Base-by-base conservation (phyloP, 2,797 vertebrate species). In the Helostoma temminkii region DNA sequence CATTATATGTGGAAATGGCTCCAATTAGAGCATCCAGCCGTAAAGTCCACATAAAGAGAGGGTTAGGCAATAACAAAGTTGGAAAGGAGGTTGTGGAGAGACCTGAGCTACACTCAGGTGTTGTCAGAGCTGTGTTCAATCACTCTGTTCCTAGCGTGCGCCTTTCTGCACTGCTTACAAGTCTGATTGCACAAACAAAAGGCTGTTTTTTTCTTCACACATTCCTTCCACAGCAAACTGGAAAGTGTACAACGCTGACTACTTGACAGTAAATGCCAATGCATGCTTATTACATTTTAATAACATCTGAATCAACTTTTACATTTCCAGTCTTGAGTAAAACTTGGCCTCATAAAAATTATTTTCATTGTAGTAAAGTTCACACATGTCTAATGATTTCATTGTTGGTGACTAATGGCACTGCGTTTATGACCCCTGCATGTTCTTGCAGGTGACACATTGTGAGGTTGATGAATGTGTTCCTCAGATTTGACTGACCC, bases 1-100 rank as follows among this genome's bases (percentile, higher is more conserved):
- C 67, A 87, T 89, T 90, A 90, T 81, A 86, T 79, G 85, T 76
- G 88, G 82, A 93, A 92, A 93, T 92, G 85, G 84, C 62, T 89
- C 85, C 88, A 92, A 93, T 94, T 92, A 91, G 78, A 71, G 70
- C 54, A 78, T 74, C 77, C 81, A 74, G 78, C 79, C 85, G 71
- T 80, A 87, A 83, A 84, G 82, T 71, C 60, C 79, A 70, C 57
- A 67, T 64, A 26, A 59, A 76, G 60, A 36, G 43, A 81, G 68
- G 65, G 45, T 21, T 61, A 67, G 61, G 60, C 66, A 62, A 73
- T 78, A 87, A 86, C 79, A 49, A 75, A 90, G 85, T 86, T 79
- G 67, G 28, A 61, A 49, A 22, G 24, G 25, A 73, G 68, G 69
- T 82, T 71, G 79, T 80, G 71, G 59, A 80, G 83, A 62, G 34